Evolutionary conservation across 2,797 vertebrate genomes (phyloP).

Genomic region (Tokudaia tokunoshimensis): DNA sequence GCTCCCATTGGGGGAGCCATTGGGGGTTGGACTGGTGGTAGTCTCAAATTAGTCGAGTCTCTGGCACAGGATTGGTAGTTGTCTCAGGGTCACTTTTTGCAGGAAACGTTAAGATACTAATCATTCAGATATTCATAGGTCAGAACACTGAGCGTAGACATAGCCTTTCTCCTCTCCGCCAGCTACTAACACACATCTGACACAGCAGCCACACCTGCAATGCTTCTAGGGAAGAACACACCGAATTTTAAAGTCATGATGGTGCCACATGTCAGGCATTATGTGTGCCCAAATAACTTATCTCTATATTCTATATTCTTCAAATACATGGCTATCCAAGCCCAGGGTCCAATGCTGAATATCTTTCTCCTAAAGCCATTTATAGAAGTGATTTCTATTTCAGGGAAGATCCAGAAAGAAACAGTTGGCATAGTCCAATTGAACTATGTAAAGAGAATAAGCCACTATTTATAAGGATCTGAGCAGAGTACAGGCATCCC

Average conservation of each 20-base stretch:
- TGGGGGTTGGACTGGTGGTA: no score
- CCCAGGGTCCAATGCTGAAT: neutral
- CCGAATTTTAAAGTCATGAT: neutral
- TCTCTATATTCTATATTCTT: neutral
- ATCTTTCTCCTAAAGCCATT: neutral
- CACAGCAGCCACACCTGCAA: no score
- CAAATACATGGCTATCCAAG: neutral
- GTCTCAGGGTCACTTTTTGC: no score
- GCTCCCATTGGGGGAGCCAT: no score
- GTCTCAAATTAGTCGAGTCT: no score
- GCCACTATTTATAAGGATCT: neutral
- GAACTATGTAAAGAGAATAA: neutral
- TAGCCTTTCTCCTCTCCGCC: no score
- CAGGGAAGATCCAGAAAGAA: conserved; percentile 41
- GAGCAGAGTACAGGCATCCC: neutral
- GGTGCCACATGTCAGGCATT: neutral
- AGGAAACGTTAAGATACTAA: no score
- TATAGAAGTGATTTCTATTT: neutral
- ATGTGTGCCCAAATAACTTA: neutral
- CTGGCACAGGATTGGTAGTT: no score
- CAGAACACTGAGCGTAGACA: no score
- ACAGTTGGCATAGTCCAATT: neutral
- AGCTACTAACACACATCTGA: no score
- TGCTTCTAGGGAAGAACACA: no score
- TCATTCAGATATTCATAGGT: no score